Conservation (phyloP, 2,797 vertebrate genomes). For the Carapus acus region DNA sequence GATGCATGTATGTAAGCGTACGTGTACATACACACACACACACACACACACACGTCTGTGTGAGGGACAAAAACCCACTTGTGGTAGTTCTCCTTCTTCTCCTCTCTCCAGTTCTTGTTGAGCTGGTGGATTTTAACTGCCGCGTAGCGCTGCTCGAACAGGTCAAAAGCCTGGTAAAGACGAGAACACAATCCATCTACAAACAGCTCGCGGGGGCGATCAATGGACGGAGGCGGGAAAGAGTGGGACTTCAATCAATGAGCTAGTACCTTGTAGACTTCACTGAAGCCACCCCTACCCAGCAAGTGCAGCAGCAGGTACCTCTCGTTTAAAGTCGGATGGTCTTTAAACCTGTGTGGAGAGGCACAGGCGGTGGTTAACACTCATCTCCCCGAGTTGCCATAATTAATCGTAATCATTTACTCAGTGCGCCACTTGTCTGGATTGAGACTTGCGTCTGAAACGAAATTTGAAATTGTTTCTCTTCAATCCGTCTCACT, state of each 20-base stretch:
- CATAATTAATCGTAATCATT: too few relatives aligned
- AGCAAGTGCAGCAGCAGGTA: slow-evolving; percentile 97
- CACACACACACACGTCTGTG: too few relatives aligned
- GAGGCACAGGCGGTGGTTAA: neutral
- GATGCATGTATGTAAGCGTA: neutral
- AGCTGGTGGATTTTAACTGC: slow-evolving; percentile 99
- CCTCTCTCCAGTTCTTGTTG: slow-evolving; percentile 99
- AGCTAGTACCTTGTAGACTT: slow-evolving; percentile 89
- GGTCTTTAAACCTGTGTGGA: slow-evolving; percentile 91
- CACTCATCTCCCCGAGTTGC: too few relatives aligned
- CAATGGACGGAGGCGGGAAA: neutral
- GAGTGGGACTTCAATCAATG: neutral
- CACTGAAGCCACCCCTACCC: slow-evolving; percentile 98
- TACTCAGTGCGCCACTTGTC: too few relatives aligned
- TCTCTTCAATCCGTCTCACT: too few relatives aligned
- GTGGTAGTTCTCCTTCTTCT: slow-evolving; percentile 99
- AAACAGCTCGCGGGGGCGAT: neutral
- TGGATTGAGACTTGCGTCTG: too few relatives aligned
- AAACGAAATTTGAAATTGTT: too few relatives aligned
- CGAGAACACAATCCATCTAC: slow-evolving; percentile 5
- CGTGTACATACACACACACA: neutral
- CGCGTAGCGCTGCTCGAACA: slow-evolving; percentile 97
- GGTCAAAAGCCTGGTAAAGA: slow-evolving; percentile 87
- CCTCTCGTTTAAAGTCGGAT: slow-evolving; percentile 95
- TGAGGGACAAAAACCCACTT: slow-evolving; percentile 78